phyloP scores from a whole-genome alignment of 2,113 vertebrate species.

The Aplodontia rufa region DNA sequence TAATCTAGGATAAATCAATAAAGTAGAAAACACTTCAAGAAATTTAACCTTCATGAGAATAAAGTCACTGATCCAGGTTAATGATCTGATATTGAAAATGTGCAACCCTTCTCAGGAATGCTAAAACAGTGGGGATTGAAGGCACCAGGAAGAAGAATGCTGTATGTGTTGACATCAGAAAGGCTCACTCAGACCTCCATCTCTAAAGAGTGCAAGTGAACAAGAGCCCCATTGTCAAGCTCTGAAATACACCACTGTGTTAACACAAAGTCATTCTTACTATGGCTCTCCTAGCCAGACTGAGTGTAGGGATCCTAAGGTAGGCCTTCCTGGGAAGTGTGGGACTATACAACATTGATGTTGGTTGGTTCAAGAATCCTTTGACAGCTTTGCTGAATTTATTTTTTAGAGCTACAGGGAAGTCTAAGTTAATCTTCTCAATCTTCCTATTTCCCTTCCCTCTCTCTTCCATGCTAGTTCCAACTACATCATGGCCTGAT shows the following conservation, averaged over 20 bases:
- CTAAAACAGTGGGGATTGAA: neutral
- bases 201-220: accelerated
- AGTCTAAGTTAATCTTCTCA: neutral
- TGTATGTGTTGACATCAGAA: neutral
- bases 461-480: neutral
- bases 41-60: neutral
- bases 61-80: neutral
- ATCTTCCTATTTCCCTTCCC: neutral
- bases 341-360: neutral
- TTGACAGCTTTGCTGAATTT: no score
- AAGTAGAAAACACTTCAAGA: neutral
- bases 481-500: neutral
- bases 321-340: neutral
- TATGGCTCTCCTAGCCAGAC: neutral
- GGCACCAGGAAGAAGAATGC: neutral
- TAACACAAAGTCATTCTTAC: neutral
- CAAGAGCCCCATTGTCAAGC: accelerated
- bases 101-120: neutral
- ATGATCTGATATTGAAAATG: neutral
- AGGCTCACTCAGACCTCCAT: neutral
- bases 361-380: neutral
- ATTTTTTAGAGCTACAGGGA: accelerated
- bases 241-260: neutral
- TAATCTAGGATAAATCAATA: neutral
- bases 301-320: neutral